Evolutionary conservation across 2,797 vertebrate genomes (phyloP).

Genomic region (Graptemys geographica): DNA sequence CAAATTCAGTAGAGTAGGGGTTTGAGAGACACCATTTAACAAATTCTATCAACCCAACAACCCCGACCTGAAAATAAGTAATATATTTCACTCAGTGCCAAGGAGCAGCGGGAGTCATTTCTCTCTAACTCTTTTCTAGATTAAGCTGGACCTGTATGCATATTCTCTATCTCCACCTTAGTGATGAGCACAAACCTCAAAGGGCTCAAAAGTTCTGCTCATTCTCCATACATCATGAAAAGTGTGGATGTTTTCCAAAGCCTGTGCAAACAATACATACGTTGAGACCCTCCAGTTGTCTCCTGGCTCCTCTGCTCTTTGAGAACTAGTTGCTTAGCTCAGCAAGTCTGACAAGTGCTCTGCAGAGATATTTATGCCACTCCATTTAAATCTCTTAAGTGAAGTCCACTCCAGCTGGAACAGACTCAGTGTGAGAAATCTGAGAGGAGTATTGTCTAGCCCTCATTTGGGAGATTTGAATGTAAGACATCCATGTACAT

Average conservation of each 20-base stretch:
- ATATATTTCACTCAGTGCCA: background rate
- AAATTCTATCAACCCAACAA: background rate
- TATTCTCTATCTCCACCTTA: background rate
- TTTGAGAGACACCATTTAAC: background rate
- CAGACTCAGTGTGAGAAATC: background rate
- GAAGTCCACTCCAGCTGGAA: background rate
- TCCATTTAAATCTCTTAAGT: background rate
- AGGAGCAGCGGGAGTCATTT: background rate
- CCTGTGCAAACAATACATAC: background rate
- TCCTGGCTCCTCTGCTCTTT: background rate
- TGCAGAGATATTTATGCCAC: background rate
- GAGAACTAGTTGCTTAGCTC: background rate
- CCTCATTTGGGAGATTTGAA: background rate
- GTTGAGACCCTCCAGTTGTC: background rate
- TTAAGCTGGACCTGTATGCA: rapidly evolving
- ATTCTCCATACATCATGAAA: background rate
- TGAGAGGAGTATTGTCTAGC: background rate
- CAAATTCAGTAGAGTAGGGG: background rate
- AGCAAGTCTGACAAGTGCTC: background rate
- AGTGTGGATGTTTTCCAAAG: background rate
- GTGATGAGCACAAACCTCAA: background rate
- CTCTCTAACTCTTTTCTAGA: background rate
- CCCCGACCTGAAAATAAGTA: background rate
- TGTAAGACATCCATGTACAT: background rate
- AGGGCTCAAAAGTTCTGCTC: background rate